Evolutionary conservation across 2,113 vertebrate genomes (phyloP).

Genomic region (Misgurnus anguillicaudatus): DNA sequence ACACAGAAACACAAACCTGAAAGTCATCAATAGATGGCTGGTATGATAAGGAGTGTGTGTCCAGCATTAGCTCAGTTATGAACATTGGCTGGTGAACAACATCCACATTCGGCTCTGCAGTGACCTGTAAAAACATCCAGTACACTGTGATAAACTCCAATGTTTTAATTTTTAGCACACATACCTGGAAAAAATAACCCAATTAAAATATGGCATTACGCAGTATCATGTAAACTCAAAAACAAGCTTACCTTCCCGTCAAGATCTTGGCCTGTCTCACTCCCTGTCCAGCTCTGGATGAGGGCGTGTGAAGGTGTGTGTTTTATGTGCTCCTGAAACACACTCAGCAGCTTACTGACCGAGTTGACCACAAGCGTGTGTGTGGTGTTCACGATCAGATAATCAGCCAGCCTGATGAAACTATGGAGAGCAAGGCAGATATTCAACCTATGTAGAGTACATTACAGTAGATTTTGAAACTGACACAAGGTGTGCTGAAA

Average conservation of each 20-base stretch:
- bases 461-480: no score
- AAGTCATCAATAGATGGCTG: constrained; percentile 79
- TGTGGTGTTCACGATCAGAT: constrained; percentile 80
- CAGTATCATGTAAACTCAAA: constrained; percentile 7
- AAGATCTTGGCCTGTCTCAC: constrained; percentile 53
- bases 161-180: no score
- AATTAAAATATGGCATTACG: not conserved
- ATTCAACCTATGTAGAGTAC: not conserved
- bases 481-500: not conserved
- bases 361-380: constrained; percentile 77
- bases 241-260: constrained; percentile 63
- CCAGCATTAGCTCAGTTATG: constrained; percentile 78
- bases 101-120: constrained; percentile 61
- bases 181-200: not conserved
- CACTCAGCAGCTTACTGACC: constrained; percentile 69
- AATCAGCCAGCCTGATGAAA: constrained; percentile 84
- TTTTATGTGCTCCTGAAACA: constrained; percentile 72
- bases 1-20: constrained; percentile 70
- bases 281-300: constrained; percentile 74
- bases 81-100: constrained; percentile 74
- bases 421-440: constrained; percentile 62
- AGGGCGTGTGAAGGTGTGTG: constrained; percentile 68
- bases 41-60: constrained; percentile 73
- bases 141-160: not conserved
- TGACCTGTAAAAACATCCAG: constrained; percentile 41